Evolutionary conservation across 2,113 vertebrate species (phyloP).

Genomic region (Pandion haliaetus): DNA sequence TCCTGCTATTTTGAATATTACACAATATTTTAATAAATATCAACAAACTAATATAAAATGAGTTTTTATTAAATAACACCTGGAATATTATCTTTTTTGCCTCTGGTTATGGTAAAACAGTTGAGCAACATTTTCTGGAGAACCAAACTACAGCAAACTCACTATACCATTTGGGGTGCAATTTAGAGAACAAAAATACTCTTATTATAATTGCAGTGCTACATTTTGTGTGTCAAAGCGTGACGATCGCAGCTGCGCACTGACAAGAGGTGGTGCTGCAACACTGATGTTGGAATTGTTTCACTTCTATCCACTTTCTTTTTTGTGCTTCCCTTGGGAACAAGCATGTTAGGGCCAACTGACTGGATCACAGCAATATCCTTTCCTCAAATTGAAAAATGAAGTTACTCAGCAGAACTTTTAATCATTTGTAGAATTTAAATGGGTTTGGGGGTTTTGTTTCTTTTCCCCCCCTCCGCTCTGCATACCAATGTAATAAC

Average conservation of each 20-base stretch:
- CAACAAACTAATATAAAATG: background rate
- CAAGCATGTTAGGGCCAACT: background rate
- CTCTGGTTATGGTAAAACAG: background rate
- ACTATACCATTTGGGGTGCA: rapidly evolving
- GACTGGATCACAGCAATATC: background rate
- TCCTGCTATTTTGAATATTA: background rate
- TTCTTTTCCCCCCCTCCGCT: too few relatives aligned
- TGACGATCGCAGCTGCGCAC: background rate
- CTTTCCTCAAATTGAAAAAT: background rate
- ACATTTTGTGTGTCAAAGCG: background rate
- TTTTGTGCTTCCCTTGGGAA: background rate
- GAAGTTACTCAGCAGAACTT: background rate
- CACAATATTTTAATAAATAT: background rate
- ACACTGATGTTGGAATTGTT: rapidly evolving
- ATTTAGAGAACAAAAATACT: background rate
- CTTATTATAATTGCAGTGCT: too few relatives aligned
- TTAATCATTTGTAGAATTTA: background rate
- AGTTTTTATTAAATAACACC: background rate
- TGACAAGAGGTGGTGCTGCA: background rate
- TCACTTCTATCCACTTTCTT: rapidly evolving
- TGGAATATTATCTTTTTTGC: background rate
- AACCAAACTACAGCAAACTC: background rate
- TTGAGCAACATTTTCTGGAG: background rate
- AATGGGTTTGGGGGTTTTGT: rapidly evolving
- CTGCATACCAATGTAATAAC: background rate